A percentile compares a stretch with the other conserved stretches of the same genome.
Conservation (phyloP, 2,888 invertebrate genomes). For the Dexiosoma caninum region DNA sequence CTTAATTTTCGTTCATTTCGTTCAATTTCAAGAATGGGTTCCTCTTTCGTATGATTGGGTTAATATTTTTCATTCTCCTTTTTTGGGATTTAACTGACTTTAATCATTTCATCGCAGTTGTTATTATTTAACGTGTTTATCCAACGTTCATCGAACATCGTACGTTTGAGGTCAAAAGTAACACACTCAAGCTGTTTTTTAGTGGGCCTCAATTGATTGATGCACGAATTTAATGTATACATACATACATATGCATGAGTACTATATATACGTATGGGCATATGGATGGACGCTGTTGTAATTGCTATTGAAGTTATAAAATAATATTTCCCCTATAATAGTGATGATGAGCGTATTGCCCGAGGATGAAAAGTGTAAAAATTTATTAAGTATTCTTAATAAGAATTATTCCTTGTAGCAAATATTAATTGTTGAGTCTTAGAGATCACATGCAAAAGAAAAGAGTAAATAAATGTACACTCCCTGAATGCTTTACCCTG, state of each 20-base stretch:
- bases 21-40: no score
- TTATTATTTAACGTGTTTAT: slow-evolving; percentile 43
- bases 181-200: slow-evolving; percentile 45
- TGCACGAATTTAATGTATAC: slow-evolving; percentile 39
- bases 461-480: no score
- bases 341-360: slow-evolving; percentile 20
- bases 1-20: not conserved
- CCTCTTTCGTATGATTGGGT: not conserved
- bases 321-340: not conserved
- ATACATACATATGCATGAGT: no score
- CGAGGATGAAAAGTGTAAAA: slow-evolving; percentile 19
- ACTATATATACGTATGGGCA: no score
- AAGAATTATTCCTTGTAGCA: not conserved
- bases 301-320: not conserved
- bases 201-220: slow-evolving; percentile 30
- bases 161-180: slow-evolving; percentile 49
- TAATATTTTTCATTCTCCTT: not conserved
- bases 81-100: slow-evolving; percentile 5
- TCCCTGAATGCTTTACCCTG: no score
- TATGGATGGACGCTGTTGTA: not conserved
- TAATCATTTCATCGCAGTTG: slow-evolving; percentile 31
- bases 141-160: slow-evolving; percentile 20
- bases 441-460: no score
- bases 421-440: no score
- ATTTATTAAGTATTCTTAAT: not conserved